These are phyloP conservation scores for Ormyrus labotus DNA, from an alignment of 2,888 invertebrate genomes.

Conservation along the genomic window DNA sequence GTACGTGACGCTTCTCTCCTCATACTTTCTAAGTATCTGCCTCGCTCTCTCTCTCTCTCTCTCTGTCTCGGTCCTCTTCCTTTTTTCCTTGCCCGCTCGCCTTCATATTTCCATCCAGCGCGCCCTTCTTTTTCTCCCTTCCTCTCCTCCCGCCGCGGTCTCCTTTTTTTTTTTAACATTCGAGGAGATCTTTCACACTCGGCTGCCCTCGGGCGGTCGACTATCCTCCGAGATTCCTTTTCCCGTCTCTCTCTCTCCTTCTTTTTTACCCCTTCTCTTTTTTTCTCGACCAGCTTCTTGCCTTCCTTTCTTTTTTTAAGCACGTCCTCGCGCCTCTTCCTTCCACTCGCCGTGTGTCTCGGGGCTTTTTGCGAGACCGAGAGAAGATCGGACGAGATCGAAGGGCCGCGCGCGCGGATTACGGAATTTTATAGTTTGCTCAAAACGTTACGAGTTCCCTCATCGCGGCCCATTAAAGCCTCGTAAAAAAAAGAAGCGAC, in stretches of 20 bases:
- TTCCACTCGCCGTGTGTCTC: neutral
- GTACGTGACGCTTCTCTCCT: constrained; percentile 56
- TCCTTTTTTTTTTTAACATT: constrained; percentile 20
- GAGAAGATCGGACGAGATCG: neutral
- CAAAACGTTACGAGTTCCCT: constrained; percentile 46
- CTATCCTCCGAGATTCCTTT: constrained; percentile 26
- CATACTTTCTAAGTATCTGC: constrained; percentile 43
- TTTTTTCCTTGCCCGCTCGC: neutral
- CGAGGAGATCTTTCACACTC: constrained; percentile 59
- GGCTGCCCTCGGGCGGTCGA: constrained; percentile 53
- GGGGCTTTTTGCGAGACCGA: constrained; percentile 6
- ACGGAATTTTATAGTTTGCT: constrained; percentile 52
- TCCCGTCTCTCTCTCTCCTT: neutral
- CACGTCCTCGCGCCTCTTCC: neutral
- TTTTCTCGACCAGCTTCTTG: neutral
- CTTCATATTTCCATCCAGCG: constrained; percentile 31
- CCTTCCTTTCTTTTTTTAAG: neutral
- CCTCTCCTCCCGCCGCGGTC: neutral
- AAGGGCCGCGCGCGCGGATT: constrained; percentile 26
- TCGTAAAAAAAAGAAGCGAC: constrained; percentile 41
- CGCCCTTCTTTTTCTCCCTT: too few species aligned
- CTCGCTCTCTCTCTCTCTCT: neutral
- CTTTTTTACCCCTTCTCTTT: constrained; percentile 14
- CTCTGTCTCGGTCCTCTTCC: constrained; percentile 18
- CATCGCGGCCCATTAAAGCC: constrained; percentile 47